Percentiles rank a stretch among this genome's conserved stretches.
Evolutionary conservation across 2,113 vertebrate species (phyloP).

Genomic region (Castor canadensis): DNA sequence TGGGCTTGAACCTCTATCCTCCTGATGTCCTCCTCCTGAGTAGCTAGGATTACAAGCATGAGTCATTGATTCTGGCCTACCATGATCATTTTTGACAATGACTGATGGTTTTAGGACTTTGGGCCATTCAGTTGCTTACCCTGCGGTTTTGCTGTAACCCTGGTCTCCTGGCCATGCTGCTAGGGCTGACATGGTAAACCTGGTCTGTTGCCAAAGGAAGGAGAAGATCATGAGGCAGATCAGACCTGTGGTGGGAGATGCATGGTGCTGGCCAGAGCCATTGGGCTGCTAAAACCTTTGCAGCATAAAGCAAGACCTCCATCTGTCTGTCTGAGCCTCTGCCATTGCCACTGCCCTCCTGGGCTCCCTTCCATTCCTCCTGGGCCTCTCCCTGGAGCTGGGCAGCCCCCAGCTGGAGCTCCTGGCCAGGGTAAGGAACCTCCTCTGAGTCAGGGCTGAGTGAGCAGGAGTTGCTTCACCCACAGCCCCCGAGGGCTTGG

Average conservation of each 20-base stretch:
- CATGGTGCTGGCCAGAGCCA: background rate
- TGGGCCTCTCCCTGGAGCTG: background rate
- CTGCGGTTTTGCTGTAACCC: too few species aligned
- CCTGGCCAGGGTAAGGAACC: slow-evolving; percentile 34
- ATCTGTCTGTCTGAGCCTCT: background rate
- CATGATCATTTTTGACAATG: background rate
- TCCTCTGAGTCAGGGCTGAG: slow-evolving; percentile 60
- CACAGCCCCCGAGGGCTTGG: slow-evolving; percentile 43
- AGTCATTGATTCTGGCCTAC: too few species aligned
- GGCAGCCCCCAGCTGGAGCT: background rate
- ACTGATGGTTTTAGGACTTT: background rate
- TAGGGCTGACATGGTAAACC: background rate
- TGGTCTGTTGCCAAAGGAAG: background rate
- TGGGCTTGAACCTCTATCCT: too few species aligned
- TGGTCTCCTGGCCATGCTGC: background rate
- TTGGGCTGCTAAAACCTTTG: background rate
- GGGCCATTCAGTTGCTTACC: too few species aligned
- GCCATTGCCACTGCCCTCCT: background rate
- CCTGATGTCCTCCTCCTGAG: too few species aligned
- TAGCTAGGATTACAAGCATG: too few species aligned
- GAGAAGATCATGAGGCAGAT: background rate
- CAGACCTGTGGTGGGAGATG: background rate
- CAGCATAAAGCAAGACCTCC: background rate
- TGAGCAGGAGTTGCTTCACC: slow-evolving; percentile 36
- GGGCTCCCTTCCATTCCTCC: background rate